Evolutionary conservation across 2,113 vertebrate genomes (phyloP).

Genomic region (Brevimyrus niger): DNA sequence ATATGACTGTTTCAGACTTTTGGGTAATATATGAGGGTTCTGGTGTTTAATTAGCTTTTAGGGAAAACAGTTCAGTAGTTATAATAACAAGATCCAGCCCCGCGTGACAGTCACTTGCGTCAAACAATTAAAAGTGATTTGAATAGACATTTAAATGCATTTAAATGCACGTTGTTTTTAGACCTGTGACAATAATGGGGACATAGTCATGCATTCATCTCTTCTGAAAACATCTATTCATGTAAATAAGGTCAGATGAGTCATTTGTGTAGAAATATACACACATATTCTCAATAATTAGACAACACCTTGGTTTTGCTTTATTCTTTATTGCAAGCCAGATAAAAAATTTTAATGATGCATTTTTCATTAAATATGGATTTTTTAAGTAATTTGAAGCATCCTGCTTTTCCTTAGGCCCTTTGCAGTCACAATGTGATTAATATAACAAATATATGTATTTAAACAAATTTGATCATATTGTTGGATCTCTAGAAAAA

Average conservation of each 20-base stretch:
- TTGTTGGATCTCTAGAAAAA: constrained; percentile 44
- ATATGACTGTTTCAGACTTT: background rate
- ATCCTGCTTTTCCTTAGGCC: constrained; percentile 48
- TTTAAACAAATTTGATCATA: constrained; percentile 51
- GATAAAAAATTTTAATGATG: constrained; percentile 52
- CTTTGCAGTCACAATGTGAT: constrained; percentile 37
- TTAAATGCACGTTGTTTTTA: constrained; percentile 55
- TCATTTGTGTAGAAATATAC: constrained; percentile 58
- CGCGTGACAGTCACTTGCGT: constrained; percentile 47
- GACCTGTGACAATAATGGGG: constrained; percentile 63
- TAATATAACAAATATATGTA: constrained; percentile 54
- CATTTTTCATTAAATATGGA: constrained; percentile 51
- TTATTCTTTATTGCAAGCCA: background rate
- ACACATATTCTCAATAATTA: constrained; percentile 59
- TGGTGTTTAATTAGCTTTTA: background rate
- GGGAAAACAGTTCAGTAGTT: background rate
- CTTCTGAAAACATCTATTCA: constrained; percentile 57
- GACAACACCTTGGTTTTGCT: constrained; percentile 37
- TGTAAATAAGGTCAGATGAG: constrained; percentile 60
- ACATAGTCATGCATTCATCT: constrained; percentile 69
- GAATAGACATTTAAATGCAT: constrained; percentile 61
- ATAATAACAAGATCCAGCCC: constrained; percentile 4
- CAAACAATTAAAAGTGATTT: constrained; percentile 59
- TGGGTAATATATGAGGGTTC: background rate
- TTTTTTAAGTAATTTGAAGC: constrained; percentile 56